These are phyloP conservation scores for Pilophorus perplexus DNA, from an alignment of 2,888 invertebrate genomes.

Conservation along the genomic window DNA sequence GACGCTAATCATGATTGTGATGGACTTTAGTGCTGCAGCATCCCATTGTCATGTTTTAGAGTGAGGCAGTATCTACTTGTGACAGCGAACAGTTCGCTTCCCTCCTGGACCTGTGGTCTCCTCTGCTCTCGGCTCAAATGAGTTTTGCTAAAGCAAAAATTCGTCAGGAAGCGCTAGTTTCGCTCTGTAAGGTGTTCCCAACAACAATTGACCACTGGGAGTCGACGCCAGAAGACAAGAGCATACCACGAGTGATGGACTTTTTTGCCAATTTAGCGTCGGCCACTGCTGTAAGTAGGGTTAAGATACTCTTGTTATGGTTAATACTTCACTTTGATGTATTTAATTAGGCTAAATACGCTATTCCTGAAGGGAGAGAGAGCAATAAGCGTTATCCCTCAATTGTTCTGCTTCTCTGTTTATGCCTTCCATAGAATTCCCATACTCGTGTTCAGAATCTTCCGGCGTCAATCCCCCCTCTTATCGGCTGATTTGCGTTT, in stretches of 20 bases:
- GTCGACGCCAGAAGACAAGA: background rate
- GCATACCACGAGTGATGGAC: slow-evolving; percentile 36
- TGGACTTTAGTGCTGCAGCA: too few relatives aligned
- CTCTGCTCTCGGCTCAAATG: slow-evolving; percentile 23
- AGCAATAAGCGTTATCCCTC: too few relatives aligned
- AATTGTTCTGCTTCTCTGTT: too few relatives aligned
- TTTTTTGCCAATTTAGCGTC: slow-evolving; percentile 35
- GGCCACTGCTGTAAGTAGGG: slow-evolving; percentile 41
- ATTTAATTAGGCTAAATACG: too few relatives aligned
- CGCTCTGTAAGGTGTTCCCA: slow-evolving; percentile 14
- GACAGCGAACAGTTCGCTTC: background rate
- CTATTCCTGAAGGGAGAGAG: too few relatives aligned
- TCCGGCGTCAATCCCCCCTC: background rate
- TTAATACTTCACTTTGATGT: too few relatives aligned
- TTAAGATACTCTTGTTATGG: background rate
- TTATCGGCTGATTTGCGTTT: background rate
- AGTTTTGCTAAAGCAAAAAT: slow-evolving; percentile 32
- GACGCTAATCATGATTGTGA: too few relatives aligned
- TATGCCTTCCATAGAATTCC: too few relatives aligned
- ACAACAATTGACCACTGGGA: slow-evolving; percentile 24
- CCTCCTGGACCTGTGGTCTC: slow-evolving; percentile 37
- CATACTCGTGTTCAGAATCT: too few relatives aligned
- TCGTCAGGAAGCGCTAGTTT: slow-evolving; percentile 38
- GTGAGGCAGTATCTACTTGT: background rate
- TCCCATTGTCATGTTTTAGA: slow-evolving; percentile 17